phyloP scores from a whole-genome alignment of 2,113 vertebrate genomes.

The Lepus americanus region DNA sequence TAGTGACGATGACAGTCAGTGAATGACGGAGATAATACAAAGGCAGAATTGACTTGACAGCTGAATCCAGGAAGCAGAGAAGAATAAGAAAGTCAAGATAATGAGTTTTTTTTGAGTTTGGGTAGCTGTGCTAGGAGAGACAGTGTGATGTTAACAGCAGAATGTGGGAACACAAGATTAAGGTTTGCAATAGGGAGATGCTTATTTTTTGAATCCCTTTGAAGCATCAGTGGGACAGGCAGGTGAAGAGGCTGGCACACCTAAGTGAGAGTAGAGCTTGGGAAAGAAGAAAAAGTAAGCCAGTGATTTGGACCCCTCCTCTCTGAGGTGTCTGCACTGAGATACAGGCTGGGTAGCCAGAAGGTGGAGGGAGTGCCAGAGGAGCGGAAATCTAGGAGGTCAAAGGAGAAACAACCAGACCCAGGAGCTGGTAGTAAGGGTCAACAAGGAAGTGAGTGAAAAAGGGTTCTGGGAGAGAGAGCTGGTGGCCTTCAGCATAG shows the following conservation, averaged over 20 bases:
- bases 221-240: not conserved
- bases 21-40: not conserved
- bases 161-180: not conserved
- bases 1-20: not conserved
- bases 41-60: conserved; percentile 7
- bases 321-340: not conserved
- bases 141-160: not conserved
- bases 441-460: not conserved
- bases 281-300: not conserved
- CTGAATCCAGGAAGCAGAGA: not conserved
- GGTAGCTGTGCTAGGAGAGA: not conserved
- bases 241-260: not conserved
- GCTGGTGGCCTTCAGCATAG: not conserved
- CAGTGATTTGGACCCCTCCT: not conserved
- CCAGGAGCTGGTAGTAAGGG: not conserved
- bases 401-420: not conserved
- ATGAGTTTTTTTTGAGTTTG: conserved; percentile 25
- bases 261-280: not conserved
- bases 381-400: not conserved
- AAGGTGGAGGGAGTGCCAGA: not conserved
- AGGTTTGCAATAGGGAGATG: not conserved
- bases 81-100: not conserved
- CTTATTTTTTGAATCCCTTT: conserved; percentile 3
- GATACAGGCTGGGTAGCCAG: too few relatives aligned
- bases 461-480: not conserved